phyloP scores from a whole-genome alignment of 2,797 vertebrate species.

The Lepus townsendii region DNA sequence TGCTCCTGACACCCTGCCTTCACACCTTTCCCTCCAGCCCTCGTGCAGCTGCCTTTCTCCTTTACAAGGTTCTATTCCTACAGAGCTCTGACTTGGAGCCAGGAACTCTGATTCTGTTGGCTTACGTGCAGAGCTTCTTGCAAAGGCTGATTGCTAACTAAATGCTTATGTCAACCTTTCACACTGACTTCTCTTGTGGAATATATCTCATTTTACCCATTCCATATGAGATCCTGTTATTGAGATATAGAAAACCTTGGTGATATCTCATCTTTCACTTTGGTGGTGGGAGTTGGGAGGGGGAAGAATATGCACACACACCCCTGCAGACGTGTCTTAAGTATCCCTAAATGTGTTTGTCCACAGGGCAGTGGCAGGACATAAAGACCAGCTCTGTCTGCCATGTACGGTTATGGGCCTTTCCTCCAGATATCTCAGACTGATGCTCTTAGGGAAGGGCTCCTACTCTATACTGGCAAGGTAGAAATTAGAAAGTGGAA shows the following conservation, averaged over 20 bases:
- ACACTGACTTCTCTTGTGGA: not conserved
- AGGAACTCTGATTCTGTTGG: not conserved
- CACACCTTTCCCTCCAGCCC: not conserved
- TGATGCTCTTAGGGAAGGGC: not conserved
- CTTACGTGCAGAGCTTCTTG: not conserved
- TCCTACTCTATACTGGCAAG: not conserved
- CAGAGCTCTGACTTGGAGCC: not conserved
- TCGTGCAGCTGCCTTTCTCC: not conserved
- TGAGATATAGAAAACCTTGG: not conserved
- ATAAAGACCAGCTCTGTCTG: not conserved
- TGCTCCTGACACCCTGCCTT: not conserved
- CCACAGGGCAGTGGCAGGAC: rapidly evolving
- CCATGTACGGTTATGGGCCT: not conserved
- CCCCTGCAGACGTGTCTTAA: not conserved
- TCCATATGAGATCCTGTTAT: not conserved
- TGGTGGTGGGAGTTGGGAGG: not conserved
- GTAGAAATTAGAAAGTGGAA: slow-evolving; percentile 21
- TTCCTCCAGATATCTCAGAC: not conserved
- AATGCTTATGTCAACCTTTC: not conserved
- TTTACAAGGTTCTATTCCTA: not conserved
- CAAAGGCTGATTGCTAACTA: not conserved
- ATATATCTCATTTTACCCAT: slow-evolving; percentile 29
- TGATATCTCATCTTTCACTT: not conserved
- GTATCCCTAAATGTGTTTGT: not conserved
- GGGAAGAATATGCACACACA: not conserved